Percentiles rank a stretch among this genome's conserved stretches.
phyloP scores from a whole-genome alignment of 2,113 vertebrate genomes.

The Crotalus horridus region DNA sequence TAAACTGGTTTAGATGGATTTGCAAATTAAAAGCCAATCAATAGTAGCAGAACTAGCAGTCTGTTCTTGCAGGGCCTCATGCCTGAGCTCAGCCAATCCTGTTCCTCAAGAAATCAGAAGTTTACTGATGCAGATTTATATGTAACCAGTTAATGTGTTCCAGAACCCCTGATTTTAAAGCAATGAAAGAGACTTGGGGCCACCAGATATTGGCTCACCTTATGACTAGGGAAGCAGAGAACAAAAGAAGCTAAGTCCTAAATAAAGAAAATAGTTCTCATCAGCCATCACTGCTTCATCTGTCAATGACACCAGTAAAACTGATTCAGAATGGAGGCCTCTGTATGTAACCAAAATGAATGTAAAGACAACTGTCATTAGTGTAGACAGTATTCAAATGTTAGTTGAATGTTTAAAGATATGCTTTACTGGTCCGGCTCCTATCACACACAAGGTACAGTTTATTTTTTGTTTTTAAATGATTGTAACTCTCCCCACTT shows the following conservation, averaged over 20 bases:
- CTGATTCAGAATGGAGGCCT: neutral
- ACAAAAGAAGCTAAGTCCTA: conserved; percentile 15
- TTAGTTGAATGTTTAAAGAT: neutral
- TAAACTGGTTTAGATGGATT: conserved; percentile 60
- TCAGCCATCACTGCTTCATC: neutral
- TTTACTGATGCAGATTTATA: conserved; percentile 64
- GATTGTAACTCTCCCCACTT: neutral
- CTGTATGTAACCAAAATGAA: neutral
- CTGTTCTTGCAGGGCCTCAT: conserved; percentile 68
- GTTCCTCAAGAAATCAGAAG: conserved; percentile 68
- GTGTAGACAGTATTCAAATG: neutral
- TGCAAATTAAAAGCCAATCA: conserved; percentile 69
- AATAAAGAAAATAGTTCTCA: conserved; percentile 4
- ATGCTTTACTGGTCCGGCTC: neutral
- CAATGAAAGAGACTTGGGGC: conserved; percentile 24
- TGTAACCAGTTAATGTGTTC: conserved; percentile 1
- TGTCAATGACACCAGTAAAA: conserved; percentile 13
- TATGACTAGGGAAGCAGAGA: conserved; percentile 43
- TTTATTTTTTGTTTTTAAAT: neutral
- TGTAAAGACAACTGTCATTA: neutral
- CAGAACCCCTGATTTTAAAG: conserved; percentile 38
- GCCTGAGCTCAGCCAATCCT: conserved; percentile 71
- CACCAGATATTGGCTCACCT: conserved; percentile 22
- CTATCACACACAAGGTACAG: neutral
- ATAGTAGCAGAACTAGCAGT: conserved; percentile 76